Base-by-base conservation (phyloP, 2,113 vertebrate genomes). In the Ictalurus punctatus region DNA sequence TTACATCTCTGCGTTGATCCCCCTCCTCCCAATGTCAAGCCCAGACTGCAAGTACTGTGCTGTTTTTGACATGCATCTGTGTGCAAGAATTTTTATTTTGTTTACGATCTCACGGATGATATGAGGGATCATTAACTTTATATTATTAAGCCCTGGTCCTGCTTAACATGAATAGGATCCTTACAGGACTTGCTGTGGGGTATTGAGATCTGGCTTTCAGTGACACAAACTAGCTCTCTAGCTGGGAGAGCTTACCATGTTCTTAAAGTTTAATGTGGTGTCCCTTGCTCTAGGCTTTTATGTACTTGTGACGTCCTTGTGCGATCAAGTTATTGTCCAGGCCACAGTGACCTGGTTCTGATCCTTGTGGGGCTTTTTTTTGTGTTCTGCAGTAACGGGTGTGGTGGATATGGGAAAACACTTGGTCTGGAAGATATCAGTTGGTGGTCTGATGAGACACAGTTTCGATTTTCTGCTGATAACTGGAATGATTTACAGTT, bases 131-230 rank as follows among this genome's bases (percentile, higher is more conserved):
- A 25, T 4, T 37, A 27, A 65, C 48, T 67, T 83, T 17, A 19
- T 58, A 69, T 88, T 58, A 69, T 88, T 44, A 59, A 87, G 37
- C 44, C 13, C 59, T 73, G 25, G 76, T 25, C 27, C 44, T 27
- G 30, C 30, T 44, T 84, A 84, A 84, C 58, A 37, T 69, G 84
- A 91, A 93, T 92, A 91, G 90, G 92, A 87, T 93, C 86, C 89
- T 94, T 93, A 94, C 85, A 27, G 65, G 93, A 94, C 93, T 94
- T 93, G 86, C 84, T 37, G 2, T 30, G 58, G 44, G 86, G 54
- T 58, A 21, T 58, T 37, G 54, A 89, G 89, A 91, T 84, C 92
- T 86, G 74, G 65, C 52, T 81, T 58, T 34, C 52, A 34, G 12
- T 16, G 44, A 12, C 44, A 54, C 76, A 79, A 17, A 79, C 44